These are phyloP conservation scores for Ommatoiulus sabulosus DNA, from an alignment of 2,888 invertebrate species.

Conservation along the genomic window DNA sequence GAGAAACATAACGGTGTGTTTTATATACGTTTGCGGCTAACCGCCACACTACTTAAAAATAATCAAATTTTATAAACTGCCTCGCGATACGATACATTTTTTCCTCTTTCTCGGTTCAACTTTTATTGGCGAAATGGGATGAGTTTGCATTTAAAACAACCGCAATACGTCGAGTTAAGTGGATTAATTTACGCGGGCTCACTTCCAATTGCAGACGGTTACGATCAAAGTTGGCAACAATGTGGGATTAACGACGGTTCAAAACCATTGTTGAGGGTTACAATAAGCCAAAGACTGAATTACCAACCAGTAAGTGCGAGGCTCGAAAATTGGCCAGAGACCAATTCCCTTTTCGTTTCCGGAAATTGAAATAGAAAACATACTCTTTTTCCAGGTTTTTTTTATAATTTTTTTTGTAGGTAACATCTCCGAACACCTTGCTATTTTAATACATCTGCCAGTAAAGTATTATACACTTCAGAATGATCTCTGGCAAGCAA, in stretches of 20 bases:
- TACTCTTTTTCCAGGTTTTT: not conserved
- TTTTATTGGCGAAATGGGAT: conserved; percentile 37
- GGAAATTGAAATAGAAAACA: not conserved
- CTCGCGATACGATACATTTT: not conserved
- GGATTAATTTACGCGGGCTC: conserved; percentile 10
- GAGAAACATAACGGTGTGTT: conserved; percentile 1
- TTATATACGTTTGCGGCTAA: conserved; percentile 19
- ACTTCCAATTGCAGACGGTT: not conserved
- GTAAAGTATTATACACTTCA: too few species aligned
- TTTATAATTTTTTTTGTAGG: not conserved
- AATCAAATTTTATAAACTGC: conserved; percentile 45
- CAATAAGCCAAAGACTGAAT: not conserved
- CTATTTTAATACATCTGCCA: too few species aligned
- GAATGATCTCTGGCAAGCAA: too few species aligned
- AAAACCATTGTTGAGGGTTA: not conserved
- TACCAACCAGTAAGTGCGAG: not conserved
- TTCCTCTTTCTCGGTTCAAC: not conserved
- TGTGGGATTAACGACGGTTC: not conserved
- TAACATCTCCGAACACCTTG: not conserved
- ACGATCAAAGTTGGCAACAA: conserved; percentile 21
- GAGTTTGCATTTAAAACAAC: conserved; percentile 44
- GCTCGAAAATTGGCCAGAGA: not conserved
- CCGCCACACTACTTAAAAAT: conserved; percentile 30
- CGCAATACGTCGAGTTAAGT: conserved; percentile 32
- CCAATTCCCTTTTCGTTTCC: not conserved